Conservation (phyloP, 2,888 invertebrate genomes). For the Andrena trimmerana region DNA sequence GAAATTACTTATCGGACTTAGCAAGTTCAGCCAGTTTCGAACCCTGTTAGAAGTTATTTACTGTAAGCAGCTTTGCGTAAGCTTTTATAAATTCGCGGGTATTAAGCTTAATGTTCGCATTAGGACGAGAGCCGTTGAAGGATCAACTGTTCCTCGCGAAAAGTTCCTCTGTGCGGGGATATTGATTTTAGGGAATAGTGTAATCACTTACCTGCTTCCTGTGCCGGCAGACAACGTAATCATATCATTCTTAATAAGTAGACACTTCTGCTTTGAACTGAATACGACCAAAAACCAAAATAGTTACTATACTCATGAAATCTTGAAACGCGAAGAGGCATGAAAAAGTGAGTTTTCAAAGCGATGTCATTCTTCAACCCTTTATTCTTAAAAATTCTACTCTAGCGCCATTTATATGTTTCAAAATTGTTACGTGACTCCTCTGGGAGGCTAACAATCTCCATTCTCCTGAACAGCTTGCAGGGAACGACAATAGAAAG, state of each 20-base stretch:
- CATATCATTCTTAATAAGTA: background rate
- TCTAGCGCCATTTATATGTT: background rate
- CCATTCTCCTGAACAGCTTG: background rate
- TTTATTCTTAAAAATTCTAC: background rate
- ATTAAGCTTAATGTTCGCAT: slow-evolving; percentile 52
- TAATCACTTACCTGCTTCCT: slow-evolving; percentile 16
- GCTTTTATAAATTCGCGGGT: slow-evolving; percentile 60
- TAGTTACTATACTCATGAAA: background rate
- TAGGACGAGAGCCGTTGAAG: slow-evolving; percentile 7
- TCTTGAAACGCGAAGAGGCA: background rate
- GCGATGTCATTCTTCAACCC: background rate
- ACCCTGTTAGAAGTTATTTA: slow-evolving; percentile 63
- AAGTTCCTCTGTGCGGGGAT: background rate
- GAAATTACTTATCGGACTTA: slow-evolving; percentile 58
- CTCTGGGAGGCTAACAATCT: background rate
- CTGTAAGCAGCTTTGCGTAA: slow-evolving; percentile 62
- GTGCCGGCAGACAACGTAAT: background rate
- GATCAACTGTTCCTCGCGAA: background rate
- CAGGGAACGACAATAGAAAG: background rate
- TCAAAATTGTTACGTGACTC: background rate
- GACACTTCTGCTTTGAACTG: background rate
- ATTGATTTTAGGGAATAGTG: background rate
- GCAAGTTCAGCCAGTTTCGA: slow-evolving; percentile 51
- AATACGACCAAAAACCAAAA: background rate
- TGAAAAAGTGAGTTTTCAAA: background rate